phyloP scores from a whole-genome alignment of 2,113 vertebrate species.

The Gymnogyps californianus region DNA sequence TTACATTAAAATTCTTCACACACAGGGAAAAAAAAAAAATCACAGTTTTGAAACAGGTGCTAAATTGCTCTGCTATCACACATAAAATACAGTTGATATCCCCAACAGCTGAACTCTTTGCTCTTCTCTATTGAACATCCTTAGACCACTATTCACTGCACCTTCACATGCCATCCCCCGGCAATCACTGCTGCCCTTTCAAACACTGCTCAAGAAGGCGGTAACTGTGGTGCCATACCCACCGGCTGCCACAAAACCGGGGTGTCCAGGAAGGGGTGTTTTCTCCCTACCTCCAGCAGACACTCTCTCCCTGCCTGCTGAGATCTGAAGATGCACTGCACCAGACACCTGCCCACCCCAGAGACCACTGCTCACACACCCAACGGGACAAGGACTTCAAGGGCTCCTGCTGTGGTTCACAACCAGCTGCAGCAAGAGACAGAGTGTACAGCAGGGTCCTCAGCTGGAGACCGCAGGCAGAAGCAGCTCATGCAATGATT shows the following conservation, averaged over 20 bases:
- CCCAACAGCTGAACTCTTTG: not conserved
- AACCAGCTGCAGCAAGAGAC: not conserved
- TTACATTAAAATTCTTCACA: not conserved
- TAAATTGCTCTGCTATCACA: not conserved
- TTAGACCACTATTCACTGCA: not conserved
- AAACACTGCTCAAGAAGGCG: not conserved
- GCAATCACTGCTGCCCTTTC: not conserved
- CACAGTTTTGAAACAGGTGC: not conserved
- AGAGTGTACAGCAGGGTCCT: not conserved
- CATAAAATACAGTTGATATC: not conserved
- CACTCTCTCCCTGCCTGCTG: not conserved
- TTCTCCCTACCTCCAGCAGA: not conserved
- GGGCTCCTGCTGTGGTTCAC: not conserved
- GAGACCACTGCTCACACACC: not conserved
- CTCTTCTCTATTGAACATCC: not conserved
- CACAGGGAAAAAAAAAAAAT: not conserved
- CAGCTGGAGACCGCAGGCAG: fast-evolving
- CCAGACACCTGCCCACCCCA: not conserved
- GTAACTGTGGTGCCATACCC: fast-evolving
- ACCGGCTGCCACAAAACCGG: fast-evolving
- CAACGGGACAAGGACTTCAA: not conserved
- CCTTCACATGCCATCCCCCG: fast-evolving
- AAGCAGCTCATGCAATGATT: not conserved
- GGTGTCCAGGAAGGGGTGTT: not conserved
- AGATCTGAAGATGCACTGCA: not conserved